These are phyloP conservation scores for Pseudochirops corinnae DNA, from an alignment of 2,797 vertebrate species.

Conservation along the genomic window DNA sequence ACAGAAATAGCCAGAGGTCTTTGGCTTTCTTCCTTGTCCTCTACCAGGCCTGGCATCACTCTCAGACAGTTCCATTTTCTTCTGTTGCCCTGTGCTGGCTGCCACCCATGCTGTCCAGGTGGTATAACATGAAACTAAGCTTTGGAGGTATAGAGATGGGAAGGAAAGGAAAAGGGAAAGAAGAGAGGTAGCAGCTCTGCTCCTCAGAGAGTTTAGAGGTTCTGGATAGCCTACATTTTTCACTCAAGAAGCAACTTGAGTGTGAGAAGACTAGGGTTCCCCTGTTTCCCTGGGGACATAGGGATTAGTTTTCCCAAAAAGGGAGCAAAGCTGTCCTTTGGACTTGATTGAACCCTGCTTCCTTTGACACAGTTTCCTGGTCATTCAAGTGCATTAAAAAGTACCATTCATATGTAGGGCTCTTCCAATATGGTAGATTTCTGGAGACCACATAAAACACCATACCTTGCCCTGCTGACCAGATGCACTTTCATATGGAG, in stretches of 20 bases:
- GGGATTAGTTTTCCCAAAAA: background rate
- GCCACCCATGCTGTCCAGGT: conserved; percentile 16
- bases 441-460: background rate
- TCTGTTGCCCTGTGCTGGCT: background rate
- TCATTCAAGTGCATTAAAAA: background rate
- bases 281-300: background rate
- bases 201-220: background rate
- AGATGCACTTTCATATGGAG: background rate
- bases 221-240: background rate
- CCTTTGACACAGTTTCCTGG: background rate
- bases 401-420: background rate
- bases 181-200: no score
- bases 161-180: background rate
- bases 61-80: conserved; percentile 8
- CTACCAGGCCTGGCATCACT: conserved; percentile 17
- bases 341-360: background rate
- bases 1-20: conserved; percentile 64
- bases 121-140: background rate
- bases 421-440: background rate
- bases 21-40: conserved; percentile 16
- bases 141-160: background rate
- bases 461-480: background rate
- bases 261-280: background rate
- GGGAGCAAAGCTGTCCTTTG: background rate
- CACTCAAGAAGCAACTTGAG: background rate